These are phyloP conservation scores for Acronicta aceris DNA, from an alignment of 2,888 invertebrate genomes.

Conservation along the genomic window DNA sequence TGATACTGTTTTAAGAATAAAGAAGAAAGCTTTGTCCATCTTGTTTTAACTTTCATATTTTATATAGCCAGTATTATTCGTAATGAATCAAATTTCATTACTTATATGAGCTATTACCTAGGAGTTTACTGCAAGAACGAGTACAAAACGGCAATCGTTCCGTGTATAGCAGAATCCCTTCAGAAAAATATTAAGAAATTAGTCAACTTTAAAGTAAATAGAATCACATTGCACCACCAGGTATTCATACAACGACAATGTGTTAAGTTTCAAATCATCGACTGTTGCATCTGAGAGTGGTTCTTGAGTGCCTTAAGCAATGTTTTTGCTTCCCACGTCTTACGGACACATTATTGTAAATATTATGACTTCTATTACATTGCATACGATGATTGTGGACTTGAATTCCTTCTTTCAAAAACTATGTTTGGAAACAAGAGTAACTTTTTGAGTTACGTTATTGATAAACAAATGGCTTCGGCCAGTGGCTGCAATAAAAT, in stretches of 20 bases:
- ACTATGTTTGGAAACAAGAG: neutral
- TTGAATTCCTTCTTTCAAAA: slow-evolving; percentile 33
- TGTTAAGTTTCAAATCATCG: slow-evolving; percentile 47
- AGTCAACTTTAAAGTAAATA: neutral
- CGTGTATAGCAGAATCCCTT: no score
- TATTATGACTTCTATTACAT: slow-evolving; percentile 49
- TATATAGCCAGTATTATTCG: no score
- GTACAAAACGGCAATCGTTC: no score
- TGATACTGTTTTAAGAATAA: no score
- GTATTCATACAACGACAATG: slow-evolving; percentile 37
- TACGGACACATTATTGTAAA: slow-evolving; percentile 58
- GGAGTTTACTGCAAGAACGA: no score
- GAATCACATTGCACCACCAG: slow-evolving; percentile 20
- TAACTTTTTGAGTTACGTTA: no score
- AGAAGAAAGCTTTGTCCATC: no score
- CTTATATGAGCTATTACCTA: no score
- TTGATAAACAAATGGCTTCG: no score
- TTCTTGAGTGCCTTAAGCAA: slow-evolving; percentile 52
- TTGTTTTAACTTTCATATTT: no score
- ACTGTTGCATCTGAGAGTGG: slow-evolving; percentile 41
- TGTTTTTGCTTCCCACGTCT: slow-evolving; percentile 63
- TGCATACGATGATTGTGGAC: slow-evolving; percentile 23
- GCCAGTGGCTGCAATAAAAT: no score
- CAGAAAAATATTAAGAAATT: neutral
- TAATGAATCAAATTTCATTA: no score